A percentile compares a stretch with the other conserved stretches of the same genome.
Conservation (phyloP, 2,113 vertebrate genomes). For the Eonycteris spelaea region DNA sequence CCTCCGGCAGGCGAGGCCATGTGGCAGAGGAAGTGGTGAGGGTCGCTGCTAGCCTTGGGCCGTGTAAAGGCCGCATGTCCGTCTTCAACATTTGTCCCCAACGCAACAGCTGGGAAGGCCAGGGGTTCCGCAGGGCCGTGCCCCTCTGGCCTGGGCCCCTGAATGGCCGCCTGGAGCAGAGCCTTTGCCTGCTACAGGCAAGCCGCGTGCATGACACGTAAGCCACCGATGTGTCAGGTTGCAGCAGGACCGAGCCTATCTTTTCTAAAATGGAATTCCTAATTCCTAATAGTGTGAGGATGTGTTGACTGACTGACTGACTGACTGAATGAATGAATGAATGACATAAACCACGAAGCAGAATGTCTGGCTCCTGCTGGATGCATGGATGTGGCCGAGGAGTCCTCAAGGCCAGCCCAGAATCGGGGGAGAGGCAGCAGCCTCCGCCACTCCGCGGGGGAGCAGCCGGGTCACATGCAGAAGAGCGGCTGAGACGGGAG, state of each 20-base stretch:
- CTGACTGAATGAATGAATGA: not conserved
- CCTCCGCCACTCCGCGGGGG: rapidly evolving
- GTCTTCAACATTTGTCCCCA: rapidly evolving
- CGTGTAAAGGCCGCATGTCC: rapidly evolving
- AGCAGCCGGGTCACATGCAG: too few species aligned
- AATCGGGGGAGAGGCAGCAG: not conserved
- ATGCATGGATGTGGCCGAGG: rapidly evolving
- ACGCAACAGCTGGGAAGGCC: not conserved
- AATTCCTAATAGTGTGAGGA: not conserved
- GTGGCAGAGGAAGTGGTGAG: not conserved
- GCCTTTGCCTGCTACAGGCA: not conserved
- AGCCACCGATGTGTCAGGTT: rapidly evolving
- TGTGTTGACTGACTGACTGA: too few species aligned
- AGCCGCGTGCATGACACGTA: rapidly evolving
- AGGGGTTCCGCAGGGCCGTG: not conserved
- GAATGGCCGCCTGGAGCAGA: rapidly evolving
- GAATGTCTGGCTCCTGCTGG: not conserved
- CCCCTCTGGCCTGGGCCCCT: rapidly evolving
- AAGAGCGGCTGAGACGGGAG: rapidly evolving
- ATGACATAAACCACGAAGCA: not conserved
- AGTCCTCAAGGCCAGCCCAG: not conserved
- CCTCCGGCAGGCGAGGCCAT: rapidly evolving
- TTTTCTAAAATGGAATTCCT: not conserved
- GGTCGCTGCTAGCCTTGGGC: not conserved
- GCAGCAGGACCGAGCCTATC: not conserved